phyloP scores from a whole-genome alignment of 1,140 invertebrate genomes.

The Solen grandis region DNA sequence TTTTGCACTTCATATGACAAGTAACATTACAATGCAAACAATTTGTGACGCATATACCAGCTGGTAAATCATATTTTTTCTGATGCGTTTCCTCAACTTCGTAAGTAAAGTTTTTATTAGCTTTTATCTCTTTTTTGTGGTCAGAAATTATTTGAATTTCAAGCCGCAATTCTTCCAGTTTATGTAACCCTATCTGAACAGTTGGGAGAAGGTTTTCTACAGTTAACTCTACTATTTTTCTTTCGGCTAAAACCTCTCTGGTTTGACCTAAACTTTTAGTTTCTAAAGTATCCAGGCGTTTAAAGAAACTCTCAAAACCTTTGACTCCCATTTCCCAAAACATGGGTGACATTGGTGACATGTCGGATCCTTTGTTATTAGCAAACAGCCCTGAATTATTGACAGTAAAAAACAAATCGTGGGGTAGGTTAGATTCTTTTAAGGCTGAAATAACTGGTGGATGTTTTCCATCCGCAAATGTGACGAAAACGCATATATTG shows the following conservation, averaged over 20 bases:
- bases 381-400: slow-evolving; percentile 41
- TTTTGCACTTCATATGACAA: slow-evolving; percentile 46
- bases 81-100: slow-evolving; percentile 17
- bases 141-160: slow-evolving; percentile 32
- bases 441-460: slow-evolving; percentile 45
- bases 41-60: slow-evolving; percentile 53
- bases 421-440: slow-evolving; percentile 32
- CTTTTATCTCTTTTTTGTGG: slow-evolving; percentile 42
- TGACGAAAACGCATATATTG: slow-evolving; percentile 56
- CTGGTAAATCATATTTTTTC: slow-evolving; percentile 5
- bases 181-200: slow-evolving; percentile 28
- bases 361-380: background rate
- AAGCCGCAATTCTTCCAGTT: slow-evolving; percentile 12
- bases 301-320: slow-evolving; percentile 38
- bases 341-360: slow-evolving; percentile 12
- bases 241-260: slow-evolving; percentile 29
- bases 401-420: slow-evolving; percentile 19
- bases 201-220: slow-evolving; percentile 21
- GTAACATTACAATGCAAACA: slow-evolving; percentile 50
- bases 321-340: slow-evolving; percentile 54
- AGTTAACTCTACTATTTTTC: slow-evolving; percentile 11
- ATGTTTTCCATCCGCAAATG: slow-evolving; percentile 53
- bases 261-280: slow-evolving; percentile 43
- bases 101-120: slow-evolving; percentile 52
- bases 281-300: background rate